Evolutionary conservation across 2,888 invertebrate genomes (phyloP).

Genomic region (Rhagophthalmus giganteus): DNA sequence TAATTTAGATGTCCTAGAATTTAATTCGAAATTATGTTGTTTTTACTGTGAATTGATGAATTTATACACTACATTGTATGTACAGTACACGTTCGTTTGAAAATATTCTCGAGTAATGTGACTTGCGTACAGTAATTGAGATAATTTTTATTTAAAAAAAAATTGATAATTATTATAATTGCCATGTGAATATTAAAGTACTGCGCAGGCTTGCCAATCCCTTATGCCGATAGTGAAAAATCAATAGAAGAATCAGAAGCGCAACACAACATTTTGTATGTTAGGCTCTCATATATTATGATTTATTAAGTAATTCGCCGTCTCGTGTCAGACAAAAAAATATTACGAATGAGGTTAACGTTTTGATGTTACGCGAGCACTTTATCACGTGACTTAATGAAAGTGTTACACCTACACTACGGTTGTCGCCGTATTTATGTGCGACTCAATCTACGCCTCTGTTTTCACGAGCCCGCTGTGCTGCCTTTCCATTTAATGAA

Average conservation of each 20-base stretch:
- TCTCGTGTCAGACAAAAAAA: background rate
- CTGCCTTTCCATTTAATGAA: constrained; percentile 32
- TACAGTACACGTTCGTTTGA: no score
- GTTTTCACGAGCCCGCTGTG: constrained; percentile 15
- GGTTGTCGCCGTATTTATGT: constrained; percentile 1
- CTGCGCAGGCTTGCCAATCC: constrained; percentile 36
- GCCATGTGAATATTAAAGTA: constrained; percentile 34
- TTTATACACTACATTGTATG: no score
- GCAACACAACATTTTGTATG: constrained; percentile 3
- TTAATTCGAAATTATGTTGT: no score
- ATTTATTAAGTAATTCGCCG: background rate
- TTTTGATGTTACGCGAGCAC: background rate
- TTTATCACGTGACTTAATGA: background rate
- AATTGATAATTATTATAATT: background rate
- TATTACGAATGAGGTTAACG: background rate
- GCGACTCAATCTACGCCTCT: constrained; percentile 12
- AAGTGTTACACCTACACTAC: background rate
- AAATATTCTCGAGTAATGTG: no score
- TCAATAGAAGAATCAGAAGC: constrained; percentile 35
- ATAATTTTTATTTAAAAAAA: no score
- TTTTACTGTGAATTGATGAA: no score
- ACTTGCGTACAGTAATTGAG: no score
- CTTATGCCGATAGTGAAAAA: constrained; percentile 33
- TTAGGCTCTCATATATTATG: background rate
- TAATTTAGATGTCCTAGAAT: no score